Conservation (phyloP, 2,113 vertebrate genomes). For the Echinops telfairi region DNA sequence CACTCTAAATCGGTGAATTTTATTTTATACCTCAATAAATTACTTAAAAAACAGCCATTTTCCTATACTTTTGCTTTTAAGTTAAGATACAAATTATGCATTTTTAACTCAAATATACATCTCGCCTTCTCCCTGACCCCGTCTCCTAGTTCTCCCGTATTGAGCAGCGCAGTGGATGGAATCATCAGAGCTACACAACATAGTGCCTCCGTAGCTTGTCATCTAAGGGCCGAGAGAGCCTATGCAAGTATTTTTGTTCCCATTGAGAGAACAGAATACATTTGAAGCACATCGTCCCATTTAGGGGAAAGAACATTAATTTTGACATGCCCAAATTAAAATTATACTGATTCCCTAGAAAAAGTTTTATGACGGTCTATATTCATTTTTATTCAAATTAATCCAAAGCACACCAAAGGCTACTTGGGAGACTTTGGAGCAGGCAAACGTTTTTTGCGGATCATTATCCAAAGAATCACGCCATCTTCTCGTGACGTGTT, state of each 20-base stretch:
- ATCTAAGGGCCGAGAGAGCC: neutral
- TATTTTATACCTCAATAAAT: neutral
- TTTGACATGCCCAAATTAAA: constrained; percentile 45
- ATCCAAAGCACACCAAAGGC: neutral
- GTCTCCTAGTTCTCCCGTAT: neutral
- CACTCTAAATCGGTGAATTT: neutral
- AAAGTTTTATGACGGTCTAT: neutral
- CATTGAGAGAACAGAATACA: neutral
- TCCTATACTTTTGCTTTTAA: neutral
- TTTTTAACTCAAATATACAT: neutral
- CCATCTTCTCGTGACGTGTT: neutral
- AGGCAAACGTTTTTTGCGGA: neutral
- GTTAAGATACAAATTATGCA: neutral
- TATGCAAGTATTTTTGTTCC: neutral
- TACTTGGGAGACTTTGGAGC: neutral
- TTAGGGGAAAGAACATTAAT: neutral
- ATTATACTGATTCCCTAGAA: neutral
- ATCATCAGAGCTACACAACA: neutral
- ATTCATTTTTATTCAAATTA: constrained; percentile 49
- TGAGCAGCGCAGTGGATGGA: neutral
- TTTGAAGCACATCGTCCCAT: neutral
- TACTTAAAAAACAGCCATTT: neutral
- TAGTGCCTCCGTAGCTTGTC: neutral
- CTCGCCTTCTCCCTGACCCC: neutral
- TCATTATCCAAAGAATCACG: constrained; percentile 13